Percentiles rank a stretch among this genome's conserved stretches.
Evolutionary conservation across 2,113 vertebrate species (phyloP).

Genomic region (Merops nubicus): DNA sequence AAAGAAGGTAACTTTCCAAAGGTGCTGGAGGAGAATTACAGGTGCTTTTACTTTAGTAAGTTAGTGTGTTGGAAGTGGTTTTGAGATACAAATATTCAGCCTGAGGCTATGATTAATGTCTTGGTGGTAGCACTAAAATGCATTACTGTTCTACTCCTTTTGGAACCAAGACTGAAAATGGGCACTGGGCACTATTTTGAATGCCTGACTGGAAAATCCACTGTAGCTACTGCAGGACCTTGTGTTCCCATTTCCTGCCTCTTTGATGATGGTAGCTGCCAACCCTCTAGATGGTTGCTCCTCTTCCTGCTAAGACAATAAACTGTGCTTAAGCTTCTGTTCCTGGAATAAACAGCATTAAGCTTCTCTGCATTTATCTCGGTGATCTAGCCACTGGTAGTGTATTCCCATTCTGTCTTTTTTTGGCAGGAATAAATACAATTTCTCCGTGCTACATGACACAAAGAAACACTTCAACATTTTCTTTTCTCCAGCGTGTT

Average conservation of each 20-base stretch:
- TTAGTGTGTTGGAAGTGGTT: neutral
- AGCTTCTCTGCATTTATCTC: neutral
- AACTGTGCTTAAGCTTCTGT: neutral
- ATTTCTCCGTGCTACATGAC: no score
- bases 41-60: neutral
- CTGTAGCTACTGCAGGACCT: no score
- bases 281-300: neutral
- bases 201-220: neutral
- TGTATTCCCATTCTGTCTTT: neutral
- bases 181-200: neutral
- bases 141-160: neutral
- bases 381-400: neutral
- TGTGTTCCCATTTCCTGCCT: neutral
- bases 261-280: neutral
- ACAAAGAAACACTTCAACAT: neutral
- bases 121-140: neutral
- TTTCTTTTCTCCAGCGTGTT: neutral
- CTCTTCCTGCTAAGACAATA: neutral
- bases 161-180: neutral
- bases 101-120: neutral
- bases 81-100: neutral
- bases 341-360: neutral
- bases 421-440: neutral
- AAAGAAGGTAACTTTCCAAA: neutral
- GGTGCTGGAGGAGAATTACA: neutral